Base-by-base conservation (phyloP, 92 coral and sea anemone species). In the Zoanthus solanderi region DNA sequence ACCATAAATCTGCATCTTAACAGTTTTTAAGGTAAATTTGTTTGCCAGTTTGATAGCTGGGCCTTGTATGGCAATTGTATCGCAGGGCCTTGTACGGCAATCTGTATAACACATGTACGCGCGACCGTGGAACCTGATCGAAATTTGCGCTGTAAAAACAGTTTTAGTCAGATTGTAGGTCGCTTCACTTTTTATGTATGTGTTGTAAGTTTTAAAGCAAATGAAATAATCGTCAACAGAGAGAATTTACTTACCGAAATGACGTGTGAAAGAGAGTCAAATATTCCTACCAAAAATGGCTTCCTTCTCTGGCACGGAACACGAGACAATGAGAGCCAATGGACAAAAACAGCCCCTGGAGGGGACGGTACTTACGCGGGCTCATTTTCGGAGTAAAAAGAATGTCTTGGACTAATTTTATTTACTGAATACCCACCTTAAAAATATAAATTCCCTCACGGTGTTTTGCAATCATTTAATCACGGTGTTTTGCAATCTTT, bases 31-130 rank as follows among this genome's bases (percentile, higher is more conserved):
- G 88, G 88, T 68, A 84, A 84, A 10, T 72, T 32, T 72, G 88
- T 84, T 84, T 72, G 79, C 37, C 88, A 84, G 81, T 84, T 84
- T 84, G 79, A 71, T 84, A 84, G 79, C 88, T 84, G 88, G 80
- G 88, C 88, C 88, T 84, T 69, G 87, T 84, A 84, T 78, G 79
- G 87, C 87, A 84, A 84, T 84, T 84, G 78, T 84, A 84, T 71
- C 87, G 67, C 79, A 78, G n/a, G 87, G 65, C 65, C 65, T 58
- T 58, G 68, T 61, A 61, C 68, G 68, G 68, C 68, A 61, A 61
- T 61, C 68, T 61, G 68, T 61, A 61, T 61, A 61, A 61, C 68
- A 61, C 68, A 61, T 61, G 68, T 61, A 61, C 68, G 68, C 68
- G 68, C 68, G 68, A 61, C 68, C 68, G 68, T 61, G 68, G 68